These are phyloP conservation scores for Punctoribates punctum DNA, from an alignment of 2,888 invertebrate species.

Conservation along the genomic window DNA sequence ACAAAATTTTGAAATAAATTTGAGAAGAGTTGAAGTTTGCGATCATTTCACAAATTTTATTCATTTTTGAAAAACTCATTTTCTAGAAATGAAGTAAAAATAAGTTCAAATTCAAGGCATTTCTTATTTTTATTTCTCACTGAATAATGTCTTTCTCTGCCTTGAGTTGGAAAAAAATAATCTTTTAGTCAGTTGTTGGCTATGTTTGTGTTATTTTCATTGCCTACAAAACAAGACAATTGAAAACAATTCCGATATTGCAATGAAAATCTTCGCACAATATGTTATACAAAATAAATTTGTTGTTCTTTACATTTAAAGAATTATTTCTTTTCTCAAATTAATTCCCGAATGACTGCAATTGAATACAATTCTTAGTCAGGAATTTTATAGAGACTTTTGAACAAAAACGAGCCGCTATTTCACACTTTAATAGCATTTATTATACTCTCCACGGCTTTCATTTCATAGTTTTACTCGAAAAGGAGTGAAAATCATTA, in stretches of 20 bases:
- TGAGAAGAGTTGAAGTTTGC: neutral
- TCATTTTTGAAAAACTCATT: neutral
- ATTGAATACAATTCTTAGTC: neutral
- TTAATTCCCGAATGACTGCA: neutral
- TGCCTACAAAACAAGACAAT: neutral
- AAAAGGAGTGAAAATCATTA: neutral
- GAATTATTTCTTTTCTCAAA: neutral
- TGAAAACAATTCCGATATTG: neutral
- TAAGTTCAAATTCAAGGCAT: neutral
- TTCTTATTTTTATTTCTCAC: neutral
- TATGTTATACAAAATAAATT: neutral
- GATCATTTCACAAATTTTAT: neutral
- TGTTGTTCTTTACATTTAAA: neutral
- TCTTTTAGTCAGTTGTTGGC: slow-evolving; percentile 1
- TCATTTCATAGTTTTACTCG: no score
- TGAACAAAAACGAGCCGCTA: neutral
- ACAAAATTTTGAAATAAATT: no score
- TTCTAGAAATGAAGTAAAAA: neutral
- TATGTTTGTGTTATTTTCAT: neutral
- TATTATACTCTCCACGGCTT: no score
- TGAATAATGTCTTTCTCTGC: slow-evolving; percentile 2
- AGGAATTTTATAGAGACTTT: neutral
- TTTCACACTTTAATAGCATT: neutral
- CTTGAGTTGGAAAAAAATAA: neutral
- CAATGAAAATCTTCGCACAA: neutral